Percentiles rank a stretch among this genome's conserved stretches.
Evolutionary conservation across 2,888 invertebrate species (phyloP).

Genomic region (Tenthredo notha): DNA sequence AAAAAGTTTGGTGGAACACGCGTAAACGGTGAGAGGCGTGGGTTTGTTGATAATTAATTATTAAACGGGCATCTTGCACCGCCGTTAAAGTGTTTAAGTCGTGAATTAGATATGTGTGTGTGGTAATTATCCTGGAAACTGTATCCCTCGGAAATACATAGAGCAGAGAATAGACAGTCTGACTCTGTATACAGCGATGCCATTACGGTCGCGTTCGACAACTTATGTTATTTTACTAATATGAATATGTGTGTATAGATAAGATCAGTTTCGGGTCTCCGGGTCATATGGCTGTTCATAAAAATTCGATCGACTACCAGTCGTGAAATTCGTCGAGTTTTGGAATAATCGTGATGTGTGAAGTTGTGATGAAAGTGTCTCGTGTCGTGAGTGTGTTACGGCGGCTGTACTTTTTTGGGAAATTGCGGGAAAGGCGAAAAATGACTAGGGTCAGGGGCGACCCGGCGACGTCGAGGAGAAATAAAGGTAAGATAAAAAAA

Average conservation of each 20-base stretch:
- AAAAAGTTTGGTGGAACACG: background rate
- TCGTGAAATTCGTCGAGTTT: background rate
- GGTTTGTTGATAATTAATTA: background rate
- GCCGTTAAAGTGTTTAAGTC: background rate
- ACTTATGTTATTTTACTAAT: conserved; percentile 3
- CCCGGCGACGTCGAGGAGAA: background rate
- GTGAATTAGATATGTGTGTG: background rate
- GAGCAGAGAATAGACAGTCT: background rate
- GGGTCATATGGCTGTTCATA: background rate
- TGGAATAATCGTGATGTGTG: background rate
- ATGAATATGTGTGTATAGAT: background rate
- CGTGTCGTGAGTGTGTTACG: background rate
- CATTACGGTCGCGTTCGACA: background rate
- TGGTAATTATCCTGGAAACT: background rate
- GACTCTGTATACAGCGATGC: background rate
- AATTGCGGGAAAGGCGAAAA: background rate
- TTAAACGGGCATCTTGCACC: background rate
- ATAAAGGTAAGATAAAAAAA: background rate
- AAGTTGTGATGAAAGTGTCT: background rate
- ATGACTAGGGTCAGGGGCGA: background rate
- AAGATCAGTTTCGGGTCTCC: background rate
- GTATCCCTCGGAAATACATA: background rate
- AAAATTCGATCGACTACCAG: background rate
- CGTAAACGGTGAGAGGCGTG: background rate
- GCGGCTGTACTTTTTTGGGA: background rate